Evolutionary conservation across 2,888 invertebrate genomes (phyloP).

Genomic region (Boloria euphrosyne): DNA sequence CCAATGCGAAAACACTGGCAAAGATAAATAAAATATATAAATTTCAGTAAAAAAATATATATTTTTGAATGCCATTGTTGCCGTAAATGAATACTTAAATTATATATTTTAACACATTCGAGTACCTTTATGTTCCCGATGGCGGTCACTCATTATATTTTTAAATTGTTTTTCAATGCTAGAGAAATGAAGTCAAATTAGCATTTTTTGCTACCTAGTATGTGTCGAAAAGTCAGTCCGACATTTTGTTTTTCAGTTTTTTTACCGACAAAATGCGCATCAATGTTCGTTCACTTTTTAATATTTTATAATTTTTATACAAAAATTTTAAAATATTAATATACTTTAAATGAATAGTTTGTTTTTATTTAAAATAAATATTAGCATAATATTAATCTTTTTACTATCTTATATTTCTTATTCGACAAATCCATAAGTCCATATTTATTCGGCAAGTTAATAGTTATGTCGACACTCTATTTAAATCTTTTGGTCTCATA

Average conservation of each 20-base stretch:
- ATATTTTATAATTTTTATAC: too few species aligned
- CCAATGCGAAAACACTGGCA: conserved; percentile 90
- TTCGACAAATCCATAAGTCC: too few species aligned
- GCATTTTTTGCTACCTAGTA: conserved; percentile 28
- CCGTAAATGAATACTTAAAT: conserved; percentile 43
- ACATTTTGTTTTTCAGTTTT: conserved; percentile 16
- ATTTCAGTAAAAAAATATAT: conserved; percentile 49
- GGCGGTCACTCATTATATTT: conserved; percentile 59
- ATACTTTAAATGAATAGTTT: too few species aligned
- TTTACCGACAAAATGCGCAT: neutral
- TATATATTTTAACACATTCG: conserved; percentile 50
- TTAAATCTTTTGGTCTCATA: too few species aligned
- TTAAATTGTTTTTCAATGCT: conserved; percentile 17
- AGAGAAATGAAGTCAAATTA: conserved; percentile 12
- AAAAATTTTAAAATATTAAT: too few species aligned
- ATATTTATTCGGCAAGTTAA: too few species aligned
- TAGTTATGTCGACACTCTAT: too few species aligned
- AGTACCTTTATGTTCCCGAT: conserved; percentile 67
- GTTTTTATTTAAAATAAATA: too few species aligned
- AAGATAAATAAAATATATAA: conserved; percentile 79
- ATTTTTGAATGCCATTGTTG: conserved; percentile 34
- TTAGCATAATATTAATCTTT: too few species aligned
- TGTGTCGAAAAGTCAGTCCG: conserved; percentile 17
- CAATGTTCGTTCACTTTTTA: neutral
- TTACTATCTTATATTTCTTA: too few species aligned